Percentiles rank a stretch among this genome's conserved stretches.
phyloP scores from a whole-genome alignment of 2,888 invertebrate genomes.

The Eupithecia insigniata region DNA sequence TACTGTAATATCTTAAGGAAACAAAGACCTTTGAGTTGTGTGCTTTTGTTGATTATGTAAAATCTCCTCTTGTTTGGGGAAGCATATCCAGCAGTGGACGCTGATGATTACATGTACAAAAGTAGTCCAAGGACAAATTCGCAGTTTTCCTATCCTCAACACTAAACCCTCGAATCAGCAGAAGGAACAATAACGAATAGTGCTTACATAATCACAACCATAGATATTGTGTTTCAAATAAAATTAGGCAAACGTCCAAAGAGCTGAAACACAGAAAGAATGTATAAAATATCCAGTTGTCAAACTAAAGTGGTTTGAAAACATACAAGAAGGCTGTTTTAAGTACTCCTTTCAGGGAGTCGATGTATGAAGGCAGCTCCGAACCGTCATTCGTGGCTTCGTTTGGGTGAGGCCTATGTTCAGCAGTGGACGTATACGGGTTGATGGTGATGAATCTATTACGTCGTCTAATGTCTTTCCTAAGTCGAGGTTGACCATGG shows the following conservation, averaged over 20 bases:
- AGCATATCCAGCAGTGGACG: background rate
- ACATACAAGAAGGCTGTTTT: too few relatives aligned
- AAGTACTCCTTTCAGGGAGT: too few relatives aligned
- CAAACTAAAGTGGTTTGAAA: background rate
- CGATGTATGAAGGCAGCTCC: too few relatives aligned
- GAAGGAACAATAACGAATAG: conserved; percentile 14
- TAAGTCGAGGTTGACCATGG: background rate
- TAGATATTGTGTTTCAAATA: conserved; percentile 10
- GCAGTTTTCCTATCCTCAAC: background rate
- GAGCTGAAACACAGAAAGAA: background rate
- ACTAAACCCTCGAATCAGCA: conserved; percentile 10
- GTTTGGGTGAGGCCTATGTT: too few relatives aligned
- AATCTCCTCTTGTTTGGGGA: background rate
- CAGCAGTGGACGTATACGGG: too few relatives aligned
- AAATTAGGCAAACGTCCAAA: conserved; percentile 14
- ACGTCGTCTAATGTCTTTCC: background rate
- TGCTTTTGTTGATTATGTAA: background rate
- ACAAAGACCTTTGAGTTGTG: too few relatives aligned
- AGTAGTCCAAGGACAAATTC: background rate
- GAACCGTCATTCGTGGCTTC: too few relatives aligned
- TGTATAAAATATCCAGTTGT: background rate
- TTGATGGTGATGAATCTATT: too few relatives aligned
- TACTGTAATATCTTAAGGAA: too few relatives aligned
- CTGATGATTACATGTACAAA: background rate
- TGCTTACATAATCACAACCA: conserved; percentile 17